Evolutionary conservation across 2,797 vertebrate species (phyloP), one percentile per base, ranked within the genome.

Genomic region (Premnoplex brunnescens): DNA sequence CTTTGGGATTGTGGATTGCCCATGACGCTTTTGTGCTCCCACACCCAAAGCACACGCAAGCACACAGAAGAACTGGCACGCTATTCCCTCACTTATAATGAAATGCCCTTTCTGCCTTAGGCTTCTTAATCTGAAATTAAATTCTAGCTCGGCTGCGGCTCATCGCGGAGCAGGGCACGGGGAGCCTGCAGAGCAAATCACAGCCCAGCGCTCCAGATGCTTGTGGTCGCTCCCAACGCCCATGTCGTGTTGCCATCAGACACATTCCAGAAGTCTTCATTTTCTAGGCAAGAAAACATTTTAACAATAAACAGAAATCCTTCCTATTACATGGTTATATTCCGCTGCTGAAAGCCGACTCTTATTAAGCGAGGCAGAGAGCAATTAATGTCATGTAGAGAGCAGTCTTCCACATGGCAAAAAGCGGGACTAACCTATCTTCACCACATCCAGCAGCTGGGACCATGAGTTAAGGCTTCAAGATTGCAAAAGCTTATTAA

Each of bases 231-330:
- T 92, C 55, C 72, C 73, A 58, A 81, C 7, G 2, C 75, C 37
- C 63, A 6, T 92, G 80, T 87, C 12, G 1, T 73, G 82, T 59
- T 75, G 67, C 91, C 90, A 64, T 39, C 85, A 72, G 75, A 91
- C 72, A 81, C 91, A 56, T 92, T 95, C 85, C 92, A 90, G 91
- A 95, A 95, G 66, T 74, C 77, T 77, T 89, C 59, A 3, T 94
- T 82, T 94, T 94, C 92, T 79, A 58, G 76, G 56, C 91, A 84
- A 69, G 87, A 86, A 97, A 95, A 95, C 66, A 52, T 90, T 89
- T 92, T 75, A 96, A 96, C 95, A 94, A 97, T 83, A 95, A 96
- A 93, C 95, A 96, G 94, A 95, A 94, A 92, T 93, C 88, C 95
- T 89, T 89, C 85, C 11, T 24, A 81, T 95, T 95, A 91, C 92